Evolutionary conservation across 2,888 invertebrate species (phyloP).

Genomic region (Lepidonotus clava): DNA sequence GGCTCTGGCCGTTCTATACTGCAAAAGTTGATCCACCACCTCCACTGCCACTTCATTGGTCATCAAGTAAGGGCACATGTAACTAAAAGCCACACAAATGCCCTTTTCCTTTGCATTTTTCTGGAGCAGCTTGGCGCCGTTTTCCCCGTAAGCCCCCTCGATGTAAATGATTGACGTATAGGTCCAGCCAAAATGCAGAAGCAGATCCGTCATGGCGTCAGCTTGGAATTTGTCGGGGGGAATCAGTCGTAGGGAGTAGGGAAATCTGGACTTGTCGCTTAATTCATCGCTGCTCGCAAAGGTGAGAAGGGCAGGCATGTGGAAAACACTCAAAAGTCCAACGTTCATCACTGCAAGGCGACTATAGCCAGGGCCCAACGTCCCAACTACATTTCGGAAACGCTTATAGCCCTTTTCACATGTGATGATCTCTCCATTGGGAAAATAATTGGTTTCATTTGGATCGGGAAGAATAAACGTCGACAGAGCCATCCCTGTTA

Average conservation of each 20-base stretch:
- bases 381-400: conserved; percentile 53
- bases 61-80: neutral
- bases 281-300: conserved; percentile 71
- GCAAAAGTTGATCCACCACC: neutral
- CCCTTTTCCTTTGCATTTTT: conserved; percentile 24
- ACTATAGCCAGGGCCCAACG: conserved; percentile 55
- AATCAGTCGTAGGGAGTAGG: conserved; percentile 71
- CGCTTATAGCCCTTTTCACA: conserved; percentile 1
- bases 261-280: conserved; percentile 69
- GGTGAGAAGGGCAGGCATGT: conserved; percentile 82
- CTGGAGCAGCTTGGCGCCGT: conserved; percentile 65
- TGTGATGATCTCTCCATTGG: neutral
- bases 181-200: conserved; percentile 84
- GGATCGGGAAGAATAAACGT: conserved; percentile 60
- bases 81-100: conserved; percentile 16
- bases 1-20: neutral
- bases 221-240: conserved; percentile 71
- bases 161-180: conserved; percentile 89
- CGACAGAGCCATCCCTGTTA: conserved; percentile 63
- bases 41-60: neutral
- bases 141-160: conserved; percentile 82
- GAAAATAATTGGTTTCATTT: neutral
- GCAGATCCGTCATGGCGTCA: conserved; percentile 67
- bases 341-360: conserved; percentile 46
- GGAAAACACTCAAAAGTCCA: conserved; percentile 78